A percentile compares a stretch with the other conserved stretches of the same genome.
Conservation (phyloP, 2,797 vertebrate species). For the Pseudotriccus pelzelni region DNA sequence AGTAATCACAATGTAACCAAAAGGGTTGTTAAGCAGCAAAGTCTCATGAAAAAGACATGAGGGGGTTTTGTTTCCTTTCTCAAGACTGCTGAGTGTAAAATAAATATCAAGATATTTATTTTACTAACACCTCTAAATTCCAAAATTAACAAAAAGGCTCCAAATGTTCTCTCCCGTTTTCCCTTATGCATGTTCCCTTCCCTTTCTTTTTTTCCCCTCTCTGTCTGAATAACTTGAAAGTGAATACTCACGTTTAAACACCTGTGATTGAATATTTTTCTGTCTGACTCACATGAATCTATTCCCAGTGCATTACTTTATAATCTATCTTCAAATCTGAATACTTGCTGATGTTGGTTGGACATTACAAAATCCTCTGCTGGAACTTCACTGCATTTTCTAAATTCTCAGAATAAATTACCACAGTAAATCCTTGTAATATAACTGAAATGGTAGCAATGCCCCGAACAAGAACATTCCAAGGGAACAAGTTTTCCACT, state of each 20-base stretch:
- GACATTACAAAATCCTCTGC: background rate
- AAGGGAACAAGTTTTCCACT: background rate
- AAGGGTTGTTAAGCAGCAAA: background rate
- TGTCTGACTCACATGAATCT: background rate
- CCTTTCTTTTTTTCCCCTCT: background rate
- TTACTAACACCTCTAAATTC: background rate
- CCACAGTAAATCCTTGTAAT: background rate
- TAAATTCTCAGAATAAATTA: background rate
- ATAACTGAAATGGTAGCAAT: background rate
- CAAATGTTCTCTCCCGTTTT: background rate
- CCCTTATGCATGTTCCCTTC: background rate
- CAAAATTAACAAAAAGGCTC: background rate
- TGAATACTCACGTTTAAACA: background rate
- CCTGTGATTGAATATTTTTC: background rate
- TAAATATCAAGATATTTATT: background rate
- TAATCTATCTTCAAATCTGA: background rate
- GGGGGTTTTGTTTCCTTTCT: accelerated
- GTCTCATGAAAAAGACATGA: background rate
- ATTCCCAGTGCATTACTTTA: background rate
- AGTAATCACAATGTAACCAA: background rate
- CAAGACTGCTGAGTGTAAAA: background rate
- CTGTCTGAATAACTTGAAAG: background rate
- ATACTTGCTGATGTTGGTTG: background rate
- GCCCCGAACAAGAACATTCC: background rate
- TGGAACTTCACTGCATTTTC: background rate